Evolutionary conservation across 1,140 invertebrate species (phyloP).

Genomic region (Manduca sexta): DNA sequence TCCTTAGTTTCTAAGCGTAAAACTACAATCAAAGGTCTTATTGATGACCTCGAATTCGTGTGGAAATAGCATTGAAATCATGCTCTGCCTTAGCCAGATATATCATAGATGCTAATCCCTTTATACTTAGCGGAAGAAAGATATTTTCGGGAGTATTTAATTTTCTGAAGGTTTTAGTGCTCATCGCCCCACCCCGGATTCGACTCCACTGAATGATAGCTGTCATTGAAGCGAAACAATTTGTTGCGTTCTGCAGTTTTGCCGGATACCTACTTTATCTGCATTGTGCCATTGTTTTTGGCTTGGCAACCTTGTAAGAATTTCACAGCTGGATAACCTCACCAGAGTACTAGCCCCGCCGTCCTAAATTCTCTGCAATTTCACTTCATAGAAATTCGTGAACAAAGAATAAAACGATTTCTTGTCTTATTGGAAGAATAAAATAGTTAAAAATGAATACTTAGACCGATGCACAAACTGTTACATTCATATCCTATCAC

Average conservation of each 20-base stretch:
- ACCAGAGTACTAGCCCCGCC: background rate
- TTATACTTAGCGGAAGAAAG: background rate
- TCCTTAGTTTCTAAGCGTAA: constrained; percentile 38
- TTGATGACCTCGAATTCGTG: constrained; percentile 56
- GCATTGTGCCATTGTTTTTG: constrained; percentile 15
- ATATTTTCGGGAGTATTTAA: background rate
- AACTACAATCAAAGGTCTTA: constrained; percentile 55
- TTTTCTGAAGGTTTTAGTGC: constrained; percentile 31
- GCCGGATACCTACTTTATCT: constrained; percentile 12
- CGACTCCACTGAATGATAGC: constrained; percentile 46
- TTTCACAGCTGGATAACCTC: constrained; percentile 22
- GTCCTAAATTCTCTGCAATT: background rate
- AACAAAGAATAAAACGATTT: background rate
- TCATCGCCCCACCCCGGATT: constrained; percentile 62
- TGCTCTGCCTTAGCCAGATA: constrained; percentile 15
- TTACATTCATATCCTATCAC: no score
- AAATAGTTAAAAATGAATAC: no score
- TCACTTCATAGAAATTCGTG: no score
- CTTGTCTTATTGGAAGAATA: no score
- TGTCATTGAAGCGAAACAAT: constrained; percentile 55
- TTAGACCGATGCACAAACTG: no score
- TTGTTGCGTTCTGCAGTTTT: constrained; percentile 39
- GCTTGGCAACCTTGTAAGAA: constrained; percentile 8
- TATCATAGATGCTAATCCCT: constrained; percentile 2
- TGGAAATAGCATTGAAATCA: constrained; percentile 44